Conservation (phyloP, 2,888 invertebrate species). For the Zygogramma bicolorata region DNA sequence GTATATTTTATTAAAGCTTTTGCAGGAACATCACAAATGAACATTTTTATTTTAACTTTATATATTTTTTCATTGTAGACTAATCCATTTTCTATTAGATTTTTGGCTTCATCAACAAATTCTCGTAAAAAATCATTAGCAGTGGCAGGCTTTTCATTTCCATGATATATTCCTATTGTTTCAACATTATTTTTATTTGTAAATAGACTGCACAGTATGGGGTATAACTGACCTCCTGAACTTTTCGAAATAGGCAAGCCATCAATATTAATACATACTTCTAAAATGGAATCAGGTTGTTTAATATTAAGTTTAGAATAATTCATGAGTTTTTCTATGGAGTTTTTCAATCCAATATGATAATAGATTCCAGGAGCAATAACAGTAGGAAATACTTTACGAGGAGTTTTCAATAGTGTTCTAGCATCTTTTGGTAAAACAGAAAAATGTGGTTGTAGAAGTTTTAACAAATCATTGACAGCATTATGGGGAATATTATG, state of each 20-base stretch:
- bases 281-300: neutral
- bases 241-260: neutral
- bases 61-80: neutral
- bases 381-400: slow-evolving; percentile 1
- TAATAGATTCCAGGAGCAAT: slow-evolving; percentile 2
- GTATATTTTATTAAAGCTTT: slow-evolving; percentile 12
- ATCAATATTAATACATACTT: slow-evolving; percentile 14
- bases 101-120: neutral
- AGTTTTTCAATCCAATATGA: slow-evolving; percentile 13
- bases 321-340: neutral
- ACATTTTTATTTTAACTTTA: neutral
- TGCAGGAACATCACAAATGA: neutral
- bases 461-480: slow-evolving; percentile 21
- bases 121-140: neutral
- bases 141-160: neutral
- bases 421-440: slow-evolving; percentile 10
- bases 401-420: slow-evolving; percentile 20
- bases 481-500: slow-evolving; percentile 19
- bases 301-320: neutral
- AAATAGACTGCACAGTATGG: neutral
- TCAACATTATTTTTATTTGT: neutral
- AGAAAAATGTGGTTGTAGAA: slow-evolving; percentile 17
- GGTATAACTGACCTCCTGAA: too few relatives aligned
- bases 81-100: neutral
- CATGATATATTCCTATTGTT: neutral